phyloP scores from a whole-genome alignment of 2,113 vertebrate species.

The Seriola quinqueradiata region DNA sequence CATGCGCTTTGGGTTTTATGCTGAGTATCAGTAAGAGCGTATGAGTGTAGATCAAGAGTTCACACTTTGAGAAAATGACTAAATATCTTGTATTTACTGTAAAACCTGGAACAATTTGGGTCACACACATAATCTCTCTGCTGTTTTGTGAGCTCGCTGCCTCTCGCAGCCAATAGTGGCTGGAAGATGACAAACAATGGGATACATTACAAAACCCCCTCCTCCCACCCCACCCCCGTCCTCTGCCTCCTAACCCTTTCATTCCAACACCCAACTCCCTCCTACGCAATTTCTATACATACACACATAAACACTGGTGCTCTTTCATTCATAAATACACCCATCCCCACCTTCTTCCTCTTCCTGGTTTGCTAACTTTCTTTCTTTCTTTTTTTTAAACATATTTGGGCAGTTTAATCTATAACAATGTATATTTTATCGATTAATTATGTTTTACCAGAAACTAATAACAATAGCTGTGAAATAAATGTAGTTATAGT shows the following conservation, averaged over 20 bases:
- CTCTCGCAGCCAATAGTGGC: background rate
- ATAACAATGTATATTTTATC: no score
- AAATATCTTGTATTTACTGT: background rate
- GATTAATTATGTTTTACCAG: no score
- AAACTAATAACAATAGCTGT: no score
- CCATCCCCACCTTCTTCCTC: background rate
- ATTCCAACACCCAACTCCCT: background rate
- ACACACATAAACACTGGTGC: background rate
- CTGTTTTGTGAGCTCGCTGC: background rate
- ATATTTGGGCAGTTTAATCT: no score
- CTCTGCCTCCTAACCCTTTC: slow-evolving; percentile 4
- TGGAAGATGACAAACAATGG: slow-evolving; percentile 22
- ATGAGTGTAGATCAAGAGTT: background rate
- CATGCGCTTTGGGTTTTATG: slow-evolving; percentile 19
- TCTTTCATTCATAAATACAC: slow-evolving; percentile 48
- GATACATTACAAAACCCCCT: slow-evolving; percentile 2
- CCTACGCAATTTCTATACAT: slow-evolving; percentile 6
- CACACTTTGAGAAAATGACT: background rate
- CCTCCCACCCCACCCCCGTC: background rate
- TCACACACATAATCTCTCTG: background rate
- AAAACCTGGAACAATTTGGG: background rate
- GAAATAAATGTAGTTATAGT: no score
- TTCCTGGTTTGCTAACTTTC: background rate
- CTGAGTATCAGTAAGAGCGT: background rate
- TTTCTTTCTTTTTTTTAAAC: background rate